These are phyloP conservation scores for Sebastes trivittatus DNA, from an alignment of 2,797 vertebrate genomes.

Conservation along the genomic window DNA sequence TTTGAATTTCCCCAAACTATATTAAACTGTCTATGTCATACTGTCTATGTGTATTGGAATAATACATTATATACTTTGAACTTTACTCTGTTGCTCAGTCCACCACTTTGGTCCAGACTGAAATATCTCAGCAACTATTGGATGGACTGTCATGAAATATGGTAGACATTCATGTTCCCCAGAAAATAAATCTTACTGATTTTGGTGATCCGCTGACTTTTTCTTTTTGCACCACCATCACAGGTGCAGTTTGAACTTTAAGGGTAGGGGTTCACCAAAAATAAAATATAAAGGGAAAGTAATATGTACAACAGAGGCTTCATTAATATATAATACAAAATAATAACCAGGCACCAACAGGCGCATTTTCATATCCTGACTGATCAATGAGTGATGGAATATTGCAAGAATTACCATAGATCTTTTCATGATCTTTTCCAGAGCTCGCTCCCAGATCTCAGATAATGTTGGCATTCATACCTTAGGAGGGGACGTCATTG, in stretches of 20 bases:
- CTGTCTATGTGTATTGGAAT: background rate
- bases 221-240: background rate
- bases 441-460: background rate
- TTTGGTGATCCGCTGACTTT: background rate
- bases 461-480: background rate
- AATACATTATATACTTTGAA: background rate
- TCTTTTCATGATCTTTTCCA: no score
- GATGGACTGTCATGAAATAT: background rate
- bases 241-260: no score
- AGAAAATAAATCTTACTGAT: no score
- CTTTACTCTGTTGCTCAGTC: background rate
- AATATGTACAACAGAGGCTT: no score
- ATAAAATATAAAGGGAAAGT: no score
- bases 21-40: background rate
- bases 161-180: background rate
- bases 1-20: background rate
- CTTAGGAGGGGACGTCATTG: background rate
- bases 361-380: no score
- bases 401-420: no score
- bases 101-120: background rate
- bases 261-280: no score
- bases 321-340: no score
- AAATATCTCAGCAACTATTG: background rate
- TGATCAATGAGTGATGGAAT: no score
- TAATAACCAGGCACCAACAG: no score